A percentile compares a stretch with the other conserved stretches of the same genome.
These are phyloP conservation scores for Hirtodrosophila confusa DNA, from an alignment of 2,888 invertebrate species.

Conservation along the genomic window DNA sequence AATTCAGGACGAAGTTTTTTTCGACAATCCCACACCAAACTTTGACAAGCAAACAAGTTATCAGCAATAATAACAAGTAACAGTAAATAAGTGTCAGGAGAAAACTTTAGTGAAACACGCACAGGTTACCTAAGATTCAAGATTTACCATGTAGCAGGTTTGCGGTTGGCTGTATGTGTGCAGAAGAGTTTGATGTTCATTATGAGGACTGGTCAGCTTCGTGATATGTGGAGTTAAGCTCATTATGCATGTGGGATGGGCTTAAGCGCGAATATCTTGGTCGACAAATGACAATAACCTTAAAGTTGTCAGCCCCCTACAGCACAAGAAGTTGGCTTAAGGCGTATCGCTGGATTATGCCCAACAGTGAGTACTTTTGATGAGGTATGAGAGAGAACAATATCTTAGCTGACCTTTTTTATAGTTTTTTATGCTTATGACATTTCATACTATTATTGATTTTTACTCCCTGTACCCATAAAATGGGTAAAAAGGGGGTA, in stretches of 20 bases:
- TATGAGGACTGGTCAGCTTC: conserved; percentile 6
- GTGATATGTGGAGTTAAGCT: conserved; percentile 52
- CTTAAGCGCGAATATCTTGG: conserved; percentile 44
- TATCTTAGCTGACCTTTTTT: not conserved
- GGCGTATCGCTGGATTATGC: no score
- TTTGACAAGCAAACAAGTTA: no score
- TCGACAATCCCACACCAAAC: conserved; percentile 39
- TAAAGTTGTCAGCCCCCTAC: no score
- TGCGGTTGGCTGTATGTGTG: not conserved
- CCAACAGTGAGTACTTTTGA: no score
- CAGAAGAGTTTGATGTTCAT: conserved; percentile 28
- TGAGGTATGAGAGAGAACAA: not conserved
- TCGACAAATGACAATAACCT: conserved; percentile 5
- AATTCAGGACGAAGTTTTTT: conserved; percentile 47
- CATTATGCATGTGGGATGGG: conserved; percentile 61
- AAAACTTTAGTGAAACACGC: conserved; percentile 32
- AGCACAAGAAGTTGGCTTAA: no score
- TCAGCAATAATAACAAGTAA: no score
- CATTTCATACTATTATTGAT: conserved; percentile 71
- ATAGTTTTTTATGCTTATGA: conserved; percentile 59
- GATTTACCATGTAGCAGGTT: conserved; percentile 16
- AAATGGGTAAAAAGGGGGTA: no score
- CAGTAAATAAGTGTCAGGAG: conserved; percentile 25
- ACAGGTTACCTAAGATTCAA: conserved; percentile 7
- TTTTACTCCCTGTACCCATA: no score